Evolutionary conservation across 2,888 invertebrate species (phyloP).

Genomic region (Arrhopalites spinosus): DNA sequence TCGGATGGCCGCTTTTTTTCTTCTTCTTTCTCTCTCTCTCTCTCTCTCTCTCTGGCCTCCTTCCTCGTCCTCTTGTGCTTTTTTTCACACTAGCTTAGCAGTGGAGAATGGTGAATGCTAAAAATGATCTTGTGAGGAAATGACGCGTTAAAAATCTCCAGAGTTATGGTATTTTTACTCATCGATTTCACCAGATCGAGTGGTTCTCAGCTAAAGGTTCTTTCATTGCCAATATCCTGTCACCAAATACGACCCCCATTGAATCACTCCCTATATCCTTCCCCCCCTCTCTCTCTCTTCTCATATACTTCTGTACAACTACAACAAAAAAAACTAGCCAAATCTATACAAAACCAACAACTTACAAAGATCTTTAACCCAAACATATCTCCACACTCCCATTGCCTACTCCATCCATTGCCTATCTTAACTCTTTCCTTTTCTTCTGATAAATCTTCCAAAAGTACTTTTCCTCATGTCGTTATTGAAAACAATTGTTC

Average conservation of each 20-base stretch:
- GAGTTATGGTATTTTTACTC: conserved; percentile 55
- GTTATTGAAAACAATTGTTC: not conserved
- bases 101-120: conserved; percentile 22
- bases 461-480: not conserved
- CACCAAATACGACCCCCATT: conserved; percentile 52
- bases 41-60: not conserved
- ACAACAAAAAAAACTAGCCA: not conserved
- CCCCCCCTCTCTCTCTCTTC: not conserved
- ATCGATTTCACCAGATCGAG: conserved; percentile 50
- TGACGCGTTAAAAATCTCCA: conserved; percentile 55
- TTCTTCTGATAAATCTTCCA: not conserved
- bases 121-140: conserved; percentile 55
- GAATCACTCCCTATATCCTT: conserved; percentile 47
- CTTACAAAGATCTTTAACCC: not conserved
- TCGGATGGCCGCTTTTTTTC: conserved; percentile 5
- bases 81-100: not conserved
- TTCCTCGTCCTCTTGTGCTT: not conserved
- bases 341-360: not conserved
- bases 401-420: not conserved
- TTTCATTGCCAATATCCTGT: conserved; percentile 55
- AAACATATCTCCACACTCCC: not conserved
- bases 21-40: not conserved
- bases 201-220: conserved; percentile 38
- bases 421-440: conserved; percentile 3
- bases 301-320: not conserved